Percentiles rank a stretch among this genome's conserved stretches.
These are phyloP conservation scores for Scaptodrosophila latifasciaeformis DNA, from an alignment of 2,888 invertebrate genomes.

Conservation along the genomic window DNA sequence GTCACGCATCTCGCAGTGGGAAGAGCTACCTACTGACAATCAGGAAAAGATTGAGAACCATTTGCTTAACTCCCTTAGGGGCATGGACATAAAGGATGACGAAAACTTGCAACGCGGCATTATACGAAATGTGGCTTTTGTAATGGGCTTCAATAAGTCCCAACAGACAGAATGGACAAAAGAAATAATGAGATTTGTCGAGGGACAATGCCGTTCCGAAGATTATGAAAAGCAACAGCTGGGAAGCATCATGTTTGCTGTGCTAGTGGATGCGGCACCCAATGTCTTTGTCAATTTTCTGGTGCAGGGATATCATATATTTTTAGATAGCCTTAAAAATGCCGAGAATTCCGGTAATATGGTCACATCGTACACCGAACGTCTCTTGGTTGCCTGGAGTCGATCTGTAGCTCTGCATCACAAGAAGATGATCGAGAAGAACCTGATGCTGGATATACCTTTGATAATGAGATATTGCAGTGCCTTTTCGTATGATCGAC, in stretches of 20 bases:
- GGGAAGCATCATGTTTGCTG: constrained; percentile 9
- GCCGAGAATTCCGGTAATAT: constrained; percentile 8
- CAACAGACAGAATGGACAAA: constrained; percentile 10
- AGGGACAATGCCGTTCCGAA: neutral
- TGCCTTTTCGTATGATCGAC: neutral
- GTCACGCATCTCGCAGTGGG: neutral
- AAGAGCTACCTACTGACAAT: neutral
- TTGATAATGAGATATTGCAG: constrained; percentile 9
- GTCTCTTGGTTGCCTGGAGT: constrained; percentile 9
- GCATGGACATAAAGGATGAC: neutral
- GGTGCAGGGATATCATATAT: constrained; percentile 5
- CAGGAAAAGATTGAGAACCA: neutral
- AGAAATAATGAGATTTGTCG: constrained; percentile 11
- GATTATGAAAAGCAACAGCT: neutral
- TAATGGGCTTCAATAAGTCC: constrained; percentile 5
- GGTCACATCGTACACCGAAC: constrained; percentile 1
- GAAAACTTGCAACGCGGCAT: neutral
- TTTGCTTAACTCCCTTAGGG: neutral
- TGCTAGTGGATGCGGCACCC: constrained; percentile 8
- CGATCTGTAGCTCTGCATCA: neutral
- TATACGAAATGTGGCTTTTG: constrained; percentile 1
- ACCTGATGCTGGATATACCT: neutral
- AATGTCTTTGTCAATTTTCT: constrained; percentile 5
- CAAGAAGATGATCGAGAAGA: neutral
- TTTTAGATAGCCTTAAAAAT: constrained; percentile 4